Evolutionary conservation across 2,888 invertebrate genomes (phyloP).

Genomic region (Ferdinandea cuprea): DNA sequence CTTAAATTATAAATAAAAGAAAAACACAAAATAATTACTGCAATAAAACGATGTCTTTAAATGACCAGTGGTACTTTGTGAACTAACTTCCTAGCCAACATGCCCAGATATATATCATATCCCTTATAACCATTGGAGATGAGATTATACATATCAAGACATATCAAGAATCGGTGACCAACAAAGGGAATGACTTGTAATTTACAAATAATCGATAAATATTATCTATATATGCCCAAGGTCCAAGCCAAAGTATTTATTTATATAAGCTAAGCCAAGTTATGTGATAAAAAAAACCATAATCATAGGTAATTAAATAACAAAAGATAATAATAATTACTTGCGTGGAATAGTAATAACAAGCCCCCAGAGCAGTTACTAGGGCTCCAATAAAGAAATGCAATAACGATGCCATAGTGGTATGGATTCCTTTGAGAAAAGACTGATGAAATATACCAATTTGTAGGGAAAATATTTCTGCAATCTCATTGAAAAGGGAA

Average conservation of each 20-base stretch:
- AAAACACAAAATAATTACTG: not conserved
- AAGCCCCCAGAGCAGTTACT: slow-evolving; percentile 80
- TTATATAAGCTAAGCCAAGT: slow-evolving; percentile 10
- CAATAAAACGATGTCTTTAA: no score
- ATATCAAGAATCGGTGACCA: not conserved
- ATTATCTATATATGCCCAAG: not conserved
- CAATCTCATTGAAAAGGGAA: slow-evolving; percentile 11
- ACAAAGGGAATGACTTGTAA: not conserved
- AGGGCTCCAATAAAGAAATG: slow-evolving; percentile 80
- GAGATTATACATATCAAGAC: no score
- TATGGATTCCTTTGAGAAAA: not conserved
- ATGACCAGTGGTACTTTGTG: no score
- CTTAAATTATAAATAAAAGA: no score
- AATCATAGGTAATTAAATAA: not conserved
- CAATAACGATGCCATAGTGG: slow-evolving; percentile 74
- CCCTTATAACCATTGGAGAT: no score
- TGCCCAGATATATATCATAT: no score
- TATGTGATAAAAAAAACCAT: not conserved
- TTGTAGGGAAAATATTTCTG: slow-evolving; percentile 2
- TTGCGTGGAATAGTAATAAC: slow-evolving; percentile 80
- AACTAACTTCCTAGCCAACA: no score
- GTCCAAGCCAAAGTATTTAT: no score
- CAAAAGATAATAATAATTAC: slow-evolving; percentile 77
- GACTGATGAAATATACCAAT: not conserved
- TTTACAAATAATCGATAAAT: not conserved